These are phyloP conservation scores for Leuctra nigra DNA, from an alignment of 2,888 invertebrate genomes.

Conservation along the genomic window DNA sequence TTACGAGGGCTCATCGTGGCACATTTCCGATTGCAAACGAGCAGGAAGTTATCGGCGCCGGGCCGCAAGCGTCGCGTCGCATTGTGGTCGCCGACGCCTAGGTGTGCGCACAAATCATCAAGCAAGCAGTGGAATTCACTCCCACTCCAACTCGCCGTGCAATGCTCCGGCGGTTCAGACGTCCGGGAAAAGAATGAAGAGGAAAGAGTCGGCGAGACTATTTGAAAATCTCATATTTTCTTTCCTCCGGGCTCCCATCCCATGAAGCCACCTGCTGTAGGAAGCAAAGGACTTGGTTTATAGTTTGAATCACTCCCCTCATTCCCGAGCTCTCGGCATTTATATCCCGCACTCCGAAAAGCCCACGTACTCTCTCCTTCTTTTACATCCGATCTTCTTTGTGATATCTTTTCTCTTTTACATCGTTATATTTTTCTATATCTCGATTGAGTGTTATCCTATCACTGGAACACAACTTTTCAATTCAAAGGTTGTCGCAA, in stretches of 20 bases:
- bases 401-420: background rate
- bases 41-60: constrained; percentile 16
- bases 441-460: background rate
- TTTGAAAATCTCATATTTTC: constrained; percentile 16
- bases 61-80: constrained; percentile 10
- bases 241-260: background rate
- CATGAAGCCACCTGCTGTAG: constrained; percentile 13
- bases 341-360: too few species aligned
- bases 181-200: constrained; percentile 4
- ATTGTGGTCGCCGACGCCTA: constrained; percentile 13
- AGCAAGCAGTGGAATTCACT: background rate
- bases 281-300: constrained; percentile 9
- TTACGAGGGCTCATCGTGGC: constrained; percentile 13
- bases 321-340: background rate
- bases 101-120: constrained; percentile 17
- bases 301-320: constrained; percentile 13
- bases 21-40: constrained; percentile 14
- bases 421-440: constrained; percentile 11
- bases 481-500: constrained; percentile 6
- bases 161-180: background rate
- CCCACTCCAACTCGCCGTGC: background rate
- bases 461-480: constrained; percentile 1
- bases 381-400: background rate
- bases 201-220: constrained; percentile 7
- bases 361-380: background rate